Percentiles rank a stretch among this genome's conserved stretches.
Evolutionary conservation across 2,797 vertebrate genomes (phyloP).

Genomic region (Propithecus perrieri): DNA sequence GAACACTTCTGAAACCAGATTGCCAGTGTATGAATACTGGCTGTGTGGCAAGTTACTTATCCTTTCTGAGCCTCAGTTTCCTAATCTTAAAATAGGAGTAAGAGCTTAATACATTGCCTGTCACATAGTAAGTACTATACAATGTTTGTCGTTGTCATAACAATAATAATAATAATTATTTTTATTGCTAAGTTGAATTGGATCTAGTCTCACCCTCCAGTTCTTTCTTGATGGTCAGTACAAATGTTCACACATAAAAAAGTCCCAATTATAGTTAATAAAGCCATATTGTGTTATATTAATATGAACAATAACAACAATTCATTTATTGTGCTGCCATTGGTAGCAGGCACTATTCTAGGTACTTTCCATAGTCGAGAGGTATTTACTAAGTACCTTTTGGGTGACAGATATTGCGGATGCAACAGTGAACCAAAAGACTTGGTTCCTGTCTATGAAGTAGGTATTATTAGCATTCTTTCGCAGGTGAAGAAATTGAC

Average conservation of each 20-base stretch:
- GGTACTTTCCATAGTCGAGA: background rate
- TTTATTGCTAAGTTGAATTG: slow-evolving; percentile 16
- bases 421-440: background rate
- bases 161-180: background rate
- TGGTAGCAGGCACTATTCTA: background rate
- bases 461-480: background rate
- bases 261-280: background rate
- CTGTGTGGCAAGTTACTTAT: background rate
- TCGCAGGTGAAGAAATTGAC: background rate
- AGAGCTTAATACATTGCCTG: background rate
- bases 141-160: background rate
- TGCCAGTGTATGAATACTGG: background rate
- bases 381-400: background rate
- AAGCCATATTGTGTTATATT: background rate
- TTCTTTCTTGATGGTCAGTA: background rate
- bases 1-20: background rate
- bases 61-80: background rate
- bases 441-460: background rate
- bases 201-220: background rate
- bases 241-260: background rate
- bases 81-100: background rate
- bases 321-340: background rate
- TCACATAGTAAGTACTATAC: background rate
- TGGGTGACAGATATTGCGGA: background rate
- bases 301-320: background rate